Evolutionary conservation across 2,113 vertebrate genomes (phyloP).

Genomic region (Rhagologus leucostigma): DNA sequence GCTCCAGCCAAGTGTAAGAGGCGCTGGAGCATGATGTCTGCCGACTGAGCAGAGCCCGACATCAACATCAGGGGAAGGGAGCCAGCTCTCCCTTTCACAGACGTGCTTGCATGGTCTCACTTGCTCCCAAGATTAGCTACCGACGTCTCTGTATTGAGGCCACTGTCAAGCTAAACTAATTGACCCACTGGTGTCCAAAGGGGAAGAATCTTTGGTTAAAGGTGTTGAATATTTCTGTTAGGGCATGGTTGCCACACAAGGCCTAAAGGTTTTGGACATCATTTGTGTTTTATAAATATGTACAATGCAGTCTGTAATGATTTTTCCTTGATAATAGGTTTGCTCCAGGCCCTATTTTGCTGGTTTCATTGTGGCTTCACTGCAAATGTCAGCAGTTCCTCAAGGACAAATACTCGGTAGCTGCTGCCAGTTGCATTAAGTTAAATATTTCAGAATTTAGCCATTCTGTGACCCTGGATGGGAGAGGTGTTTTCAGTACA

Average conservation of each 20-base stretch:
- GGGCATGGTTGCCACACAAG: neutral
- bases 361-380: neutral
- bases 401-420: neutral
- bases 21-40: neutral
- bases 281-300: neutral
- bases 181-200: neutral
- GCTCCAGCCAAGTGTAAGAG: neutral
- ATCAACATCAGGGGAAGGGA: accelerated
- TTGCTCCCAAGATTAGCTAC: neutral
- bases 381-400: conserved; percentile 54
- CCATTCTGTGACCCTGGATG: neutral
- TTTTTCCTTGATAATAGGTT: neutral
- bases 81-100: neutral
- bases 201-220: neutral
- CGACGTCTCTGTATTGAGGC: neutral
- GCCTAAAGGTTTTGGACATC: neutral
- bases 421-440: conserved; percentile 40
- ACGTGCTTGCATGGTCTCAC: neutral
- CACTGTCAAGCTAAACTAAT: neutral
- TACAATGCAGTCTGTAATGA: neutral
- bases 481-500: conserved; percentile 6
- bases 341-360: conserved; percentile 2
- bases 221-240: neutral
- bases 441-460: conserved; percentile 36
- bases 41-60: neutral